Base-by-base conservation (phyloP, 1,140 invertebrate genomes). In the Tetramorium parvispinum region DNA sequence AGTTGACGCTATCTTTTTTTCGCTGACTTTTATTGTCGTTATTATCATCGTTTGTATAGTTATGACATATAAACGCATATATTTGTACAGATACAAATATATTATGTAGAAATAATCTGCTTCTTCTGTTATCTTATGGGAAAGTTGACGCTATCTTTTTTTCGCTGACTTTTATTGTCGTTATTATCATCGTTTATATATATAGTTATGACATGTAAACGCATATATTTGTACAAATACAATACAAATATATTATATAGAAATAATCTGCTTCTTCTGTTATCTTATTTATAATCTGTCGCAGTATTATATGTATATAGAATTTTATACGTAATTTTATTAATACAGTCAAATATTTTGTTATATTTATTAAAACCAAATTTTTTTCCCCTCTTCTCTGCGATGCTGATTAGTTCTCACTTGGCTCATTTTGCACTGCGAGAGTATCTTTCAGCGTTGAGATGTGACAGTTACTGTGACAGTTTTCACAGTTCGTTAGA, bases 1-100 rank as follows among this genome's bases (percentile, higher is more conserved):
- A 32, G 16, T 73, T 21, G 70, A 82, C 21, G 13, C 32, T 3
- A 21, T 21, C 21, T 55, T 40, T 37, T 57, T 27, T n/a, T 27
- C 16, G 43, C 11, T 57, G 37, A 78, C 24, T 66, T 79, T 79
- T 53, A 68, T 46, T 27, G 7, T 66, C 11, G 24, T 65, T 66
- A 46, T 46, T 46, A 43, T 21, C n/a, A 46, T 37, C 40, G n/a
- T 24, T 68, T 24, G 16, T 40, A 40, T 18, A n/a, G 5, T 10
- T 37, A n/a, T 11, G 7, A 32, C 21, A 40, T 13, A 40, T 65
- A 40, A 40, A 40, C 3, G 18, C 18, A 21, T 40, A 40, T 40
- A 13, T 11, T 40, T 43, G 21, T 21, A n/a, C 11, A 40, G 16
- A 32, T 63, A 32, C 32, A n/a, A 32, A 18, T 0, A 10, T 63